phyloP scores from a whole-genome alignment of 2,797 vertebrate species.

The Simalia tracyae region DNA sequence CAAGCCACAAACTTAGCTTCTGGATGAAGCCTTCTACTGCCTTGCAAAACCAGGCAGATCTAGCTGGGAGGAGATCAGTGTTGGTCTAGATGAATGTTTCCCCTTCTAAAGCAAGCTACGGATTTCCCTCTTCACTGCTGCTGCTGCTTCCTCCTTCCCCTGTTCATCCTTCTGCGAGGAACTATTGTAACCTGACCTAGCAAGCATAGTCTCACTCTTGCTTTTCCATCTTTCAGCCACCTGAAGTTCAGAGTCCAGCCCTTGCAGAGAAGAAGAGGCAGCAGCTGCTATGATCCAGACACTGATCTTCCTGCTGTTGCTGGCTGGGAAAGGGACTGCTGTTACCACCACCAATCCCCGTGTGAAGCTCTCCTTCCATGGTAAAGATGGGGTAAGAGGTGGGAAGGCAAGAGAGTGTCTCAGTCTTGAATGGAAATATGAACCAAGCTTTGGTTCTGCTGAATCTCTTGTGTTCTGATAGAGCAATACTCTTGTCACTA shows the following conservation, averaged over 20 bases:
- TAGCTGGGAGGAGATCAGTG: not conserved
- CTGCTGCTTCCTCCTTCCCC: not conserved
- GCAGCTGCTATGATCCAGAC: conserved; percentile 63
- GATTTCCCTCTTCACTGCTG: not conserved
- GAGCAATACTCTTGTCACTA: not conserved
- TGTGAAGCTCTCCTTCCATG: conserved; percentile 72
- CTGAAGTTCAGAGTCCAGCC: conserved; percentile 61
- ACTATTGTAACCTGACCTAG: conserved; percentile 57
- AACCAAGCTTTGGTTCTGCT: not conserved
- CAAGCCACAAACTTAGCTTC: not conserved
- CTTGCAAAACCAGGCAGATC: not conserved
- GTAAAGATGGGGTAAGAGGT: conserved; percentile 56
- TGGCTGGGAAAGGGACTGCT: conserved; percentile 1
- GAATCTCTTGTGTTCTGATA: not conserved
- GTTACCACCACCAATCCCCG: conserved; percentile 55
- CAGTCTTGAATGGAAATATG: not conserved
- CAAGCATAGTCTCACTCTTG: not conserved
- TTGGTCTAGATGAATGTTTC: not conserved
- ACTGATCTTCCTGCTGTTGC: conserved; percentile 56
- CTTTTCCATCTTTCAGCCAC: conserved; percentile 58
- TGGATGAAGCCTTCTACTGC: not conserved
- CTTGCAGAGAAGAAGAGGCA: conserved; percentile 34
- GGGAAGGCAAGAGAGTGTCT: not conserved
- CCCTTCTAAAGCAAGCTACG: not conserved
- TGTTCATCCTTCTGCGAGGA: conserved; percentile 13